Evolutionary conservation across 1,140 invertebrate species (phyloP).

Genomic region (Eciton burchellii): DNA sequence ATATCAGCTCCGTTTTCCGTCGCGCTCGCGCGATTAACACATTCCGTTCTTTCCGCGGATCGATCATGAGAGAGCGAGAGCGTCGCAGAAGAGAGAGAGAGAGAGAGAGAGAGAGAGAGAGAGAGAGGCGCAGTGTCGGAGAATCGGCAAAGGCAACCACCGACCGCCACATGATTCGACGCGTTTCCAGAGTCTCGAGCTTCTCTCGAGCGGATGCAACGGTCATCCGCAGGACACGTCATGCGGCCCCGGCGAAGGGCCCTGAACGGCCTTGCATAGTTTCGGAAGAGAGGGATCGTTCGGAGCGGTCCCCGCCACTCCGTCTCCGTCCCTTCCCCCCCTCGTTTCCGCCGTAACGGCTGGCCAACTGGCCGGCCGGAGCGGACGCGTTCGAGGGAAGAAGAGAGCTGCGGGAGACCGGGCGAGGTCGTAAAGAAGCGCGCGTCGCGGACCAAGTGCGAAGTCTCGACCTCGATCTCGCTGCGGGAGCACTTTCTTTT

Average conservation of each 20-base stretch:
- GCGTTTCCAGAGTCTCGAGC: background rate
- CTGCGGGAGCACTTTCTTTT: slow-evolving; percentile 74
- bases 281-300: slow-evolving; percentile 33
- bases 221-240: background rate
- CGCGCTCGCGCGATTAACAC: background rate
- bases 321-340: background rate
- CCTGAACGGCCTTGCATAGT: slow-evolving; percentile 58
- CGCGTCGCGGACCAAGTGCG: slow-evolving; percentile 49
- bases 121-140: background rate
- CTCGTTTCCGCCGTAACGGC: background rate
- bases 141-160: background rate
- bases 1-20: background rate
- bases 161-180: background rate
- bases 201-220: slow-evolving; percentile 1
- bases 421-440: slow-evolving; percentile 68
- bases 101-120: no score
- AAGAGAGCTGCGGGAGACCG: slow-evolving; percentile 21
- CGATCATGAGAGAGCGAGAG: no score
- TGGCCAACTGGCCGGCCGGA: background rate
- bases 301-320: background rate
- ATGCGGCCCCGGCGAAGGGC: slow-evolving; percentile 12
- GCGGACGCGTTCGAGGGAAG: slow-evolving; percentile 17
- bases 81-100: no score
- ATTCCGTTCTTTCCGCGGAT: slow-evolving; percentile 3
- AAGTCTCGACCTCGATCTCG: slow-evolving; percentile 76